These are phyloP conservation scores for Pangasius mekongensis DNA, from an alignment of 2,797 vertebrate genomes.

Conservation along the genomic window DNA sequence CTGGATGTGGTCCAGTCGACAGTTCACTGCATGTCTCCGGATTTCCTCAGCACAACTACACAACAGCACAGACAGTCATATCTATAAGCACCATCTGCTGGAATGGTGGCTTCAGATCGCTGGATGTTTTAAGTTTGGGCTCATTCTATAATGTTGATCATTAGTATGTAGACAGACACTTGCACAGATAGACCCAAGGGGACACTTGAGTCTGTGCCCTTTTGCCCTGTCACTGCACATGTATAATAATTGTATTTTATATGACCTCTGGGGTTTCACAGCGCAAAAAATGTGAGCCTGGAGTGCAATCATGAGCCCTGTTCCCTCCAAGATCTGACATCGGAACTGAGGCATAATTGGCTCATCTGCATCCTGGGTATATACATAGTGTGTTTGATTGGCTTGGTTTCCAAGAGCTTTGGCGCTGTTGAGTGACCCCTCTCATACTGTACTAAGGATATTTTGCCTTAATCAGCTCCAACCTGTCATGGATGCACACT, in stretches of 20 bases:
- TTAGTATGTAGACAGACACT: slow-evolving; percentile 17
- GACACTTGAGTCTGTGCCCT: not conserved
- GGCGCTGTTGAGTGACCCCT: not conserved
- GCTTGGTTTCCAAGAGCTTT: not conserved
- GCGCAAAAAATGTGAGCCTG: not conserved
- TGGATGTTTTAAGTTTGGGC: not conserved
- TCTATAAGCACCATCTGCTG: slow-evolving; percentile 35
- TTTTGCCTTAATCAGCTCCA: not conserved
- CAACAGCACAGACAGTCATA: not conserved
- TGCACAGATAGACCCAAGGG: not conserved
- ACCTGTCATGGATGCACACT: not conserved
- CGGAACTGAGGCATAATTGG: not conserved
- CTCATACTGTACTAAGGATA: not conserved
- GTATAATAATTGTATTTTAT: slow-evolving; percentile 23
- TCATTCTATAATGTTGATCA: not conserved
- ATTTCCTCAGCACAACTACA: slow-evolving; percentile 53
- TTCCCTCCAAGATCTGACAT: not conserved
- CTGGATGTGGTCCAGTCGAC: slow-evolving; percentile 30
- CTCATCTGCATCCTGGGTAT: not conserved
- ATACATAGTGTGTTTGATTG: not conserved
- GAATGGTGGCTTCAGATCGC: slow-evolving; percentile 5
- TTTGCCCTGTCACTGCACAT: slow-evolving; percentile 8
- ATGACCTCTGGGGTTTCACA: not conserved
- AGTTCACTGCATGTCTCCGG: slow-evolving; percentile 16
- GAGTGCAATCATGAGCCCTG: slow-evolving; percentile 1